Evolutionary conservation across 1,140 invertebrate species (phyloP).

Genomic region (Eubasilissa regina): DNA sequence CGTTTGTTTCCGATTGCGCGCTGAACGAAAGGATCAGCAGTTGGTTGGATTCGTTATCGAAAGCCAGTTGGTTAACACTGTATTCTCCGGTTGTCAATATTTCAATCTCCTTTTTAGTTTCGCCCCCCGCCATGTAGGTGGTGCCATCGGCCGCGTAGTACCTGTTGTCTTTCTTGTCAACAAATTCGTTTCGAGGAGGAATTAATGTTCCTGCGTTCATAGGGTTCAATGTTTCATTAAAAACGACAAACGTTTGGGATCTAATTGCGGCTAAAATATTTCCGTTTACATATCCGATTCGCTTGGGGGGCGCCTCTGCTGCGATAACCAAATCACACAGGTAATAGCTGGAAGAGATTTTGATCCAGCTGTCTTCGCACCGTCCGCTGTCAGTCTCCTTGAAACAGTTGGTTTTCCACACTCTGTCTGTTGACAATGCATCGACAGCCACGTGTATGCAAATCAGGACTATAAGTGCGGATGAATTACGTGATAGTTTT

Average conservation of each 20-base stretch:
- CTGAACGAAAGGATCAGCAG: slow-evolving; percentile 15
- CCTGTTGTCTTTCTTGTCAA: slow-evolving; percentile 20
- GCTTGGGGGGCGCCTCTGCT: background rate
- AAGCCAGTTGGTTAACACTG: slow-evolving; percentile 22
- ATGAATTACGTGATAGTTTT: no score
- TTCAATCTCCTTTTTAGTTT: slow-evolving; percentile 22
- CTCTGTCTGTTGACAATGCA: no score
- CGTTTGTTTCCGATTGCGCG: background rate
- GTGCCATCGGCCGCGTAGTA: slow-evolving; percentile 13
- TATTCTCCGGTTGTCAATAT: slow-evolving; percentile 22
- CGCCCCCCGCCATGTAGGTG: background rate
- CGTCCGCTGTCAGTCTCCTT: background rate
- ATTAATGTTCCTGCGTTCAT: background rate
- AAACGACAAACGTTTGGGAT: background rate
- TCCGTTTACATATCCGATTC: slow-evolving; percentile 19
- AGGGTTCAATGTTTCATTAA: background rate
- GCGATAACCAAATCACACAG: background rate
- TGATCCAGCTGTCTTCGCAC: background rate
- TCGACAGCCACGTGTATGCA: no score
- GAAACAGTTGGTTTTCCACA: slow-evolving; percentile 2
- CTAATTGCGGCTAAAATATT: background rate
- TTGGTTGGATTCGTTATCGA: slow-evolving; percentile 3
- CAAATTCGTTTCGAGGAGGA: background rate
- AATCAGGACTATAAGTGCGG: no score
- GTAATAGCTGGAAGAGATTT: background rate